Evolutionary conservation across 2,113 vertebrate genomes (phyloP), one percentile per base, ranked within the genome.

Genomic region (Macquaria australasica): DNA sequence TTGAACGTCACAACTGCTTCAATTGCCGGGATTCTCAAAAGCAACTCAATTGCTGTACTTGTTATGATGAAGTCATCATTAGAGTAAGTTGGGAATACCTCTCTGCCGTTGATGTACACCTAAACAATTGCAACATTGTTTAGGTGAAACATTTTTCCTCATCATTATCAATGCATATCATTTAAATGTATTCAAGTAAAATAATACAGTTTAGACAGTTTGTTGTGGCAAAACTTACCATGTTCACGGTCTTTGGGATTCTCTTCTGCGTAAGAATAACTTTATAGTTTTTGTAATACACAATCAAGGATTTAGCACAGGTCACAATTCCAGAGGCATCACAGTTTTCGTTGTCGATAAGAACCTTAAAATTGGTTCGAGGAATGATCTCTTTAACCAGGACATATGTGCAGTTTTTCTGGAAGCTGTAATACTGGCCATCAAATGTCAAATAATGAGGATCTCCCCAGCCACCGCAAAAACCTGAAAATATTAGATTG

Each of bases 381-480:
- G 97, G 95, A 53, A 91, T 77, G 2, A 98, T 97, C 93, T 99
- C 97, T 92, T 97, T 95, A 86, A 98, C 92, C 85, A 99, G 94
- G 50, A 98, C 94, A 0, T 98, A 98, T 2, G 97, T 97, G 91
- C 98, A 99, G 89, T 97, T 97, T 90, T 97, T 95, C 93, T 97
- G 95, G 93, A 97, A 98, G 23, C 95, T 96, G 70, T 99, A 99
- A 87, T 97, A 97, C 18, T 55, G 92, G 82, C 98, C 98, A 67
- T 99, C 98, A 69, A 99, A 99, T 37, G 98, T 98, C 39, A 95
- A 4, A 81, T 97, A 98, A 89, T 99, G 97, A 55, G 96, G 96
- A 90, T 97, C 96, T 66, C 97, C 98, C 98, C 98, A 99, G 84
- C 97, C 97, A 4, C 70, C 85, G 78, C 98, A 99, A 62, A 96